Conservation (phyloP, 2,888 invertebrate genomes). For the Spodoptera picta region DNA sequence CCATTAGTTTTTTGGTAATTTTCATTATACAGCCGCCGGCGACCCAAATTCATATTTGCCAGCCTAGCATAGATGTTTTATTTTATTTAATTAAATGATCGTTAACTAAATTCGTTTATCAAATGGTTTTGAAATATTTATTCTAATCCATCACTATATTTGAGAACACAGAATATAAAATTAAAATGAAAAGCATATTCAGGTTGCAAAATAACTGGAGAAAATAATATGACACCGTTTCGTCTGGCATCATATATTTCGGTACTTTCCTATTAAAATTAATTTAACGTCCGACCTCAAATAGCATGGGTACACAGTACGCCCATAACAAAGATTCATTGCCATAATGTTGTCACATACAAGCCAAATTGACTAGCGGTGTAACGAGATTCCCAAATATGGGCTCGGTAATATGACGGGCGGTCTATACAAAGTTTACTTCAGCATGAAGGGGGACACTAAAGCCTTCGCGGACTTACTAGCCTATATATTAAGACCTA, state of each 20-base stretch:
- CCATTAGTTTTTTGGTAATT: conserved; percentile 25
- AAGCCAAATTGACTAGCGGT: conserved; percentile 39
- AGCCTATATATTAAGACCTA: conserved; percentile 39
- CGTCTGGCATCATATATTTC: conserved; percentile 3
- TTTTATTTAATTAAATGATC: too few species aligned
- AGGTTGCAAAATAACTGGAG: neutral
- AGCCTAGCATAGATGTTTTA: too few species aligned
- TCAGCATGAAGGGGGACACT: conserved; percentile 23
- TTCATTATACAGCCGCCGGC: conserved; percentile 4
- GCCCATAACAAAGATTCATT: conserved; percentile 45
- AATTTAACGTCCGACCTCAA: conserved; percentile 35
- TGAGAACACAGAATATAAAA: neutral
- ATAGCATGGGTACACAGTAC: conserved; percentile 23
- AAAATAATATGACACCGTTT: conserved; percentile 1
- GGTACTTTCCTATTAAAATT: conserved; percentile 31
- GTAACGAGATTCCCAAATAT: conserved; percentile 54
- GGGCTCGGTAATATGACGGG: conserved; percentile 44
- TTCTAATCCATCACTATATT: too few species aligned
- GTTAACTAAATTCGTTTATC: too few species aligned
- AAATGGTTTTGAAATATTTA: too few species aligned
- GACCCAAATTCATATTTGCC: too few species aligned
- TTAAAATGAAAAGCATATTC: neutral
- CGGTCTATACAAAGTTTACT: conserved; percentile 44
- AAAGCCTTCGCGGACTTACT: conserved; percentile 28
- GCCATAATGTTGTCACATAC: conserved; percentile 42